phyloP scores from a whole-genome alignment of 1,140 invertebrate species.

The Batillaria attramentaria region DNA sequence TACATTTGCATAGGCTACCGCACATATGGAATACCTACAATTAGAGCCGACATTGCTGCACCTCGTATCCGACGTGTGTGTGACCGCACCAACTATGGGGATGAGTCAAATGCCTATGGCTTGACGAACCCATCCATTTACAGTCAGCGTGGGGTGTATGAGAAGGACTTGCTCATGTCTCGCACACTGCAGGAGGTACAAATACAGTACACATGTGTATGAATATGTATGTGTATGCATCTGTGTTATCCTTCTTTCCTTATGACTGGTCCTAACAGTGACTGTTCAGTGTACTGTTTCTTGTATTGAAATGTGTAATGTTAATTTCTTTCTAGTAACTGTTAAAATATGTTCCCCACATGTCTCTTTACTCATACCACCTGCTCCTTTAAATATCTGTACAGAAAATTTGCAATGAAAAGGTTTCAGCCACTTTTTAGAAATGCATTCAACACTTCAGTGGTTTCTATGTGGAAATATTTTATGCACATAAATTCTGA shows the following conservation, averaged over 20 bases:
- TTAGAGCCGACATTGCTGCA: slow-evolving; percentile 66
- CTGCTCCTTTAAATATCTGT: neutral
- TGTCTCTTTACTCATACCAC: too few relatives aligned
- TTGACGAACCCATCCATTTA: slow-evolving; percentile 68
- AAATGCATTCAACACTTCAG: too few relatives aligned
- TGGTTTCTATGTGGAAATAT: too few relatives aligned
- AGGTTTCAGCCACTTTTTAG: too few relatives aligned
- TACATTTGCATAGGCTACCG: slow-evolving; percentile 62
- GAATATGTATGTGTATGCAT: slow-evolving; percentile 23
- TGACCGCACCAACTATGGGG: slow-evolving; percentile 69
- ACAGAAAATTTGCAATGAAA: neutral
- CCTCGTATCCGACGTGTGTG: slow-evolving; percentile 63
- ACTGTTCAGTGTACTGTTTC: neutral
- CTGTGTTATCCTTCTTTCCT: neutral
- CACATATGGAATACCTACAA: slow-evolving; percentile 69
- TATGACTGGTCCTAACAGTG: neutral
- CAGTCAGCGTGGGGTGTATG: slow-evolving; percentile 65
- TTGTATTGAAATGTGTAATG: slow-evolving; percentile 23
- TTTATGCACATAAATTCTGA: too few relatives aligned
- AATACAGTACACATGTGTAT: neutral
- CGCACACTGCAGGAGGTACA: slow-evolving; percentile 65
- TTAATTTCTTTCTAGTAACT: too few relatives aligned
- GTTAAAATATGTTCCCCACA: too few relatives aligned
- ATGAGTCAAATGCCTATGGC: slow-evolving; percentile 67
- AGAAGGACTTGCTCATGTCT: slow-evolving; percentile 68